A percentile compares a stretch with the other conserved stretches of the same genome.
These are phyloP conservation scores for Burhinus bistriatus DNA, from an alignment of 2,113 vertebrate species.

Conservation along the genomic window DNA sequence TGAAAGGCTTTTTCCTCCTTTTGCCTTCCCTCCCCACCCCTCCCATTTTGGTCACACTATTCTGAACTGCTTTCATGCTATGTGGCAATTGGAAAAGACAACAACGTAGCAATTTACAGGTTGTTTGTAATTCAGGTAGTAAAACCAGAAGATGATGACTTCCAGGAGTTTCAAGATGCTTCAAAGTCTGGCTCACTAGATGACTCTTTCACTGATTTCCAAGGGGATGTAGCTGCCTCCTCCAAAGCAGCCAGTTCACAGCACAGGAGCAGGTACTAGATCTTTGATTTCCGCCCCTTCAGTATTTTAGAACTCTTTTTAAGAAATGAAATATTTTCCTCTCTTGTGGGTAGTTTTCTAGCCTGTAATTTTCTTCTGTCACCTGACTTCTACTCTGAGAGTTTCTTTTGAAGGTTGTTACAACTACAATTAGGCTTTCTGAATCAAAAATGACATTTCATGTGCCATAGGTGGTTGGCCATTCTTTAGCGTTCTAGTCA, in stretches of 20 bases:
- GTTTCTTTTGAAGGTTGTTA: neutral
- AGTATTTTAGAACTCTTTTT: neutral
- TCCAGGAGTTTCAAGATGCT: constrained; percentile 98
- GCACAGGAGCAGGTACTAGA: constrained; percentile 84
- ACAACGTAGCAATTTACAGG: neutral
- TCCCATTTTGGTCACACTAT: neutral
- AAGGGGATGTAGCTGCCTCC: constrained; percentile 78
- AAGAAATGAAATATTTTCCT: neutral
- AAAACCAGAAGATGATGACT: constrained; percentile 94
- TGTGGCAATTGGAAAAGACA: neutral
- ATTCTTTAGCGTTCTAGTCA: neutral
- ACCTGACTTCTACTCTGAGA: neutral
- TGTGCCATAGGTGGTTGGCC: neutral
- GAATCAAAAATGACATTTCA: neutral
- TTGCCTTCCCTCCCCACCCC: too few species aligned
- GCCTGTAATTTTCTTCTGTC: neutral
- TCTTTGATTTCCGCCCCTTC: neutral
- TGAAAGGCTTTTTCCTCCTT: neutral
- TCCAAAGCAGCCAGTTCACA: constrained; percentile 74
- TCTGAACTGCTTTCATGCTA: neutral
- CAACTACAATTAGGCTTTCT: neutral
- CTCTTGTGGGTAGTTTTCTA: neutral
- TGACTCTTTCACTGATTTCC: constrained; percentile 89
- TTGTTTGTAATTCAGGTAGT: constrained; percentile 70
- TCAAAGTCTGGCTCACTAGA: constrained; percentile 87